Evolutionary conservation across 2,888 invertebrate genomes (phyloP), one percentile per base, ranked within the genome.

Genomic region (Pterobdella sp.): DNA sequence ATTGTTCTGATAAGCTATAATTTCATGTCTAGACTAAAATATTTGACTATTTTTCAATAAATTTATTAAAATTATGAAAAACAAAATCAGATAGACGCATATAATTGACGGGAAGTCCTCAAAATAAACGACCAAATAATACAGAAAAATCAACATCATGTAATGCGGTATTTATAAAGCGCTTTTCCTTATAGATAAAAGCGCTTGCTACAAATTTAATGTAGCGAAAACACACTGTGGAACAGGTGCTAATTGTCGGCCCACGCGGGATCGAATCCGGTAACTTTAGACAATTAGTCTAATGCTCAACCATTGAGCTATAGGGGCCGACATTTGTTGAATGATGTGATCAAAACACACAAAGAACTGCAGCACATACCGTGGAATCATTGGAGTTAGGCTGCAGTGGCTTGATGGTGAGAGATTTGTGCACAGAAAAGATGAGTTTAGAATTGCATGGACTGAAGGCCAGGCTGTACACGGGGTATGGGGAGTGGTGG

Each of bases 381-480:
- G 85, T 83, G 68, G 83, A 82, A 2, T 86, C 84, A 79, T 87
- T 87, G 64, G 85, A 84, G 79, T 87, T 86, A 1, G 83, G 81
- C 73, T 87, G 86, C 60, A 88, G 80, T 1, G 88, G 86, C 79
- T 88, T 88, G 76, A 89, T 87, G 72, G 87, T 85, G 26, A 89
- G 82, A 74, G 85, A 84, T 76, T 85, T 85, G 3, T 87, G 87
- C 76, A 84, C 84, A 1, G 87, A 86, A 79, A 88, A 87, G 31
- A 88, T 80, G 10, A 89, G 84, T 74, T 85, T 85, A 74, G 85
- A 86, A 1, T 86, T 86, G 79, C 87, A 87, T 26, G 87, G 86
- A 32, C 86, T 84, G 88, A 95, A 97, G 60, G 90, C 88, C 1
- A 93, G 90, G 72, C 89, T 89, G 79, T 93, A 91, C 74, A 94